A percentile compares a stretch with the other conserved stretches of the same genome.
Evolutionary conservation across 35 echinoderm and acorn worm species (phyloP).

Genomic region (Diadema setosum): DNA sequence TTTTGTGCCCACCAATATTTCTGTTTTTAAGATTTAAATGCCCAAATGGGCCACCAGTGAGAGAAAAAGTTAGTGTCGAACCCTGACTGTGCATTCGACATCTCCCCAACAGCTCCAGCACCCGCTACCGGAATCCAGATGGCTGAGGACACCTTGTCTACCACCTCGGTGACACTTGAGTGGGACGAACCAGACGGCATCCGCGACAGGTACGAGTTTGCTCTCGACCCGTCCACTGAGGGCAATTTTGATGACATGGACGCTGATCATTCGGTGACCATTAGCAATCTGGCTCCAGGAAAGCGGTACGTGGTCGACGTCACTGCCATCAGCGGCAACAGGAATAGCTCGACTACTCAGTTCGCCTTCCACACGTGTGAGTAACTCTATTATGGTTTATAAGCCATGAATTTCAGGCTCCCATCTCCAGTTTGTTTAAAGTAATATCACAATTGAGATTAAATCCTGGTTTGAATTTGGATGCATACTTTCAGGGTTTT

Average conservation of each 20-base stretch:
- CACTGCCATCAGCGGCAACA: neutral
- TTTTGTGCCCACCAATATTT: too few species aligned
- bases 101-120: neutral
- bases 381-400: too few species aligned
- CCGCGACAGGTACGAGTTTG: neutral
- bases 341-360: neutral
- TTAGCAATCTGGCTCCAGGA: neutral
- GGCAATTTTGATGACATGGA: neutral
- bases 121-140: neutral
- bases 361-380: neutral
- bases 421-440: too few species aligned
- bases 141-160: neutral
- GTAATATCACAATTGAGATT: too few species aligned
- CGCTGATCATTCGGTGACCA: neutral
- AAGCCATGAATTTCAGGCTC: too few species aligned
- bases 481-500: too few species aligned
- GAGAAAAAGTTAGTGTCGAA: too few species aligned
- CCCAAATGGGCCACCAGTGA: too few species aligned
- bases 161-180: neutral
- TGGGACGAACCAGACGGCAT: neutral
- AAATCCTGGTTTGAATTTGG: too few species aligned
- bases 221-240: neutral
- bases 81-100: too few species aligned
- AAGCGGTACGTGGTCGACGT: neutral
- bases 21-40: too few species aligned